phyloP scores from a whole-genome alignment of 2,888 invertebrate species.

The Ormyrus thymus region DNA sequence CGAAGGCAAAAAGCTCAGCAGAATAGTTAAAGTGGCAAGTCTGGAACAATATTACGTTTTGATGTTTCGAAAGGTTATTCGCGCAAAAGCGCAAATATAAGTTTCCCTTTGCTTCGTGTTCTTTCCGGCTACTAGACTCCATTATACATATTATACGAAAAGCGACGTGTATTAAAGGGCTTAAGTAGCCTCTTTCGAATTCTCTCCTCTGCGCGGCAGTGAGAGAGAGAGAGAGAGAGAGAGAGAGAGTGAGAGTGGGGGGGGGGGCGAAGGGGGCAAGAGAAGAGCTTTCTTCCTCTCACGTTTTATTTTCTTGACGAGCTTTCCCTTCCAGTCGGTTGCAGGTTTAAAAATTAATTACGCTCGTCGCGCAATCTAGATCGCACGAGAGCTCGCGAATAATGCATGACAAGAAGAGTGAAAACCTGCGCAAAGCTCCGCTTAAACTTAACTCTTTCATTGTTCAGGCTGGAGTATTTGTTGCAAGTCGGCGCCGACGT shows the following conservation, averaged over 20 bases:
- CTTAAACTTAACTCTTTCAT: conserved; percentile 21
- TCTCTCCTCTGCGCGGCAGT: background rate
- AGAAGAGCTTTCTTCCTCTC: background rate
- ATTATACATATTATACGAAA: conserved; percentile 31
- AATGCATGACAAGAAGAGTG: conserved; percentile 28
- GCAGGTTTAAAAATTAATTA: conserved; percentile 58
- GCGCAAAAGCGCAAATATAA: background rate
- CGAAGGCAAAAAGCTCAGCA: background rate
- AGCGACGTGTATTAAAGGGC: conserved; percentile 46
- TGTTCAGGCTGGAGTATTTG: conserved; percentile 7
- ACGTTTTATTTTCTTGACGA: background rate
- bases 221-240: no score
- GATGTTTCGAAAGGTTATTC: background rate
- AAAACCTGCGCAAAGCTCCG: background rate
- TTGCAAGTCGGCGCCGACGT: background rate
- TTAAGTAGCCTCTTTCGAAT: conserved; percentile 40
- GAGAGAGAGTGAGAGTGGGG: no score
- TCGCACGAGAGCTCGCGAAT: conserved; percentile 31
- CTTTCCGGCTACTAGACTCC: background rate
- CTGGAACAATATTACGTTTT: background rate
- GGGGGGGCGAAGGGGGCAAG: no score
- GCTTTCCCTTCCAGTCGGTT: background rate
- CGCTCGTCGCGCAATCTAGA: conserved; percentile 52
- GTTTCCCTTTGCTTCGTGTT: background rate
- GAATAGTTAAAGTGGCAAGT: background rate